Percentiles rank a stretch among this genome's conserved stretches.
These are phyloP conservation scores for Strongylocentrotus purpuratus DNA, from an alignment of 35 echinoderm and acorn worm genomes.

Conservation along the genomic window DNA sequence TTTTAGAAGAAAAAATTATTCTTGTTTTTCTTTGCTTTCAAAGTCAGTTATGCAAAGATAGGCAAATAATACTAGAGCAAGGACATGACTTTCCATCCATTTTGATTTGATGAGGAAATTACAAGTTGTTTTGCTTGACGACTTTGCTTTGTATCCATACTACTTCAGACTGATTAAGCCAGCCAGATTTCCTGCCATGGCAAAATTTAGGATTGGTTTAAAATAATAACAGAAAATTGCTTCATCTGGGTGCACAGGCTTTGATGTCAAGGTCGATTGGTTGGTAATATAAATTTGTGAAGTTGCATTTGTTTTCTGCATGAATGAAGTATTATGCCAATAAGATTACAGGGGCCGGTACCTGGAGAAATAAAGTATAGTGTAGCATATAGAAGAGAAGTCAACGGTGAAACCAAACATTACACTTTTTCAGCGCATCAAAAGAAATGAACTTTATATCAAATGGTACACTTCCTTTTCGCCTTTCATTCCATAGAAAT, in stretches of 20 bases:
- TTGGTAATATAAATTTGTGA: neutral
- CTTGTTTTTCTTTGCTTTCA: neutral
- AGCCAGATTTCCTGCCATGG: neutral
- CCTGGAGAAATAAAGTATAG: neutral
- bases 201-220: neutral
- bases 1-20: neutral
- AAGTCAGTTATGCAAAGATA: neutral
- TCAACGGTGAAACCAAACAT: slow-evolving; percentile 3
- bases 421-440: neutral
- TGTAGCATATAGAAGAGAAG: neutral
- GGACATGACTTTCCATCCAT: neutral
- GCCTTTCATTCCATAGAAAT: neutral
- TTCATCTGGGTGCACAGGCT: neutral
- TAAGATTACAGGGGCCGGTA: neutral
- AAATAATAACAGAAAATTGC: neutral
- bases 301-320: neutral
- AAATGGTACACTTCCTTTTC: slow-evolving; percentile 11
- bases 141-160: neutral
- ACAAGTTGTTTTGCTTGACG: neutral
- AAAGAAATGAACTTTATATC: neutral
- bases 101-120: neutral
- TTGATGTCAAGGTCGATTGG: neutral
- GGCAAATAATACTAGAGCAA: neutral
- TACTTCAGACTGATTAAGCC: neutral
- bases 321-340: neutral